Base-by-base conservation (phyloP, 2,888 invertebrate species). In the Brenthis hecate region DNA sequence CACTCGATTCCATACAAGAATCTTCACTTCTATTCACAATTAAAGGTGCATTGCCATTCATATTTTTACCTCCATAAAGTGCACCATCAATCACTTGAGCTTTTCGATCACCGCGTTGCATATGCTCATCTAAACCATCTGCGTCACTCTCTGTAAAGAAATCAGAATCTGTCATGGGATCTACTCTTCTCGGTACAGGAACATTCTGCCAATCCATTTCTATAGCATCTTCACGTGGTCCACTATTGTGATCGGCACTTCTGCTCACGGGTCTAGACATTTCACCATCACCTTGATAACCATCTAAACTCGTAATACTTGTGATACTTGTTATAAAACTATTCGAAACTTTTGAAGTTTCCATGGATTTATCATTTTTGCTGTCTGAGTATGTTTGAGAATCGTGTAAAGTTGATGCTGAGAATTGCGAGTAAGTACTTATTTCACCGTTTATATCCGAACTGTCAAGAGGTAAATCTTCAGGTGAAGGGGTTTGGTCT, bases 261-360 rank as follows among this genome's bases (percentile, higher is more conserved):
- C 97, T 94, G 77, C 97, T 97, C 0, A 96, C 97, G 0, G 97
- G 97, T 71, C 97, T 93, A 32, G 97, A 97, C 95, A 97, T 97
- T 90, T 97, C 97, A 6, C 97, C 97, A 87, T 97, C 97, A 13
- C 98, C 98, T 89, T 98, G 98, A 88, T 98, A 98, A 55, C 98
- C 98, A 86, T 98, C 98, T 75, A 98, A 93, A 86, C 98, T 98
- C 43, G 97, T 97, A 72, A 97, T 97, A 82, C 97, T 97, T n/a
- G 97, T 97, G 19, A 97, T 96, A 80, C 97, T 97, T 2, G 97
- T 97, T 23, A 97, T 96, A 80, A 97, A 97, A 84, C 96, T 96
- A 76, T 94, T 96, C 6, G 95, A 95, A 13, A 95, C 94, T 87
- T 95, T 95, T 56, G 94, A 94, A 28, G 93, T 94, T 78, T 93